These are phyloP conservation scores for Sphinx pinastri DNA, from an alignment of 2,888 invertebrate species.

Conservation along the genomic window DNA sequence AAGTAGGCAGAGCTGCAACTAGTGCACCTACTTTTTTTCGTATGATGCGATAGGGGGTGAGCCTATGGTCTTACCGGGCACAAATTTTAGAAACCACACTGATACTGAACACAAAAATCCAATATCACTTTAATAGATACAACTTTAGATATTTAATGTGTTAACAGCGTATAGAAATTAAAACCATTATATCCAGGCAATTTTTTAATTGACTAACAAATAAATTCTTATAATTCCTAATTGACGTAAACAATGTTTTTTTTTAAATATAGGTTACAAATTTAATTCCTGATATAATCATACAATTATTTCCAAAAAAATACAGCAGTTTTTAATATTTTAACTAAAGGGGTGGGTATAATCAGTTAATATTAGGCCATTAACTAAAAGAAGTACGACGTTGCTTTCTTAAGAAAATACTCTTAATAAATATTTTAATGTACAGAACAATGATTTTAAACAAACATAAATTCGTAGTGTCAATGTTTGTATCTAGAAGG, in stretches of 20 bases:
- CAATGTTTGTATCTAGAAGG: not conserved
- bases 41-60: no score
- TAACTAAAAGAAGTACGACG: slow-evolving; percentile 8
- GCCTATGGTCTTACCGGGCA: no score
- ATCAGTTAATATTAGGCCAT: slow-evolving; percentile 2
- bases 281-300: slow-evolving; percentile 23
- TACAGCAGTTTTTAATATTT: slow-evolving; percentile 3
- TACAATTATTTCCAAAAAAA: slow-evolving; percentile 6
- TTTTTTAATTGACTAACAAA: slow-evolving; percentile 78
- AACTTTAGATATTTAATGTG: not conserved
- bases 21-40: no score
- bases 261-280: slow-evolving; percentile 20
- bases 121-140: not conserved
- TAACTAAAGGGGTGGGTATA: not conserved
- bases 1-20: no score
- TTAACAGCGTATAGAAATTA: slow-evolving; percentile 36
- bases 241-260: slow-evolving; percentile 57
- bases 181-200: slow-evolving; percentile 48
- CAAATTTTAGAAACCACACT: no score
- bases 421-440: not conserved
- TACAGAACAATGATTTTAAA: not conserved
- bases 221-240: slow-evolving; percentile 65
- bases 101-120: no score
- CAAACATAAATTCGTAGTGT: not conserved
- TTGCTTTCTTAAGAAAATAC: slow-evolving; percentile 9